Evolutionary conservation across 2,797 vertebrate genomes (phyloP).

Genomic region (Poecile montanus): DNA sequence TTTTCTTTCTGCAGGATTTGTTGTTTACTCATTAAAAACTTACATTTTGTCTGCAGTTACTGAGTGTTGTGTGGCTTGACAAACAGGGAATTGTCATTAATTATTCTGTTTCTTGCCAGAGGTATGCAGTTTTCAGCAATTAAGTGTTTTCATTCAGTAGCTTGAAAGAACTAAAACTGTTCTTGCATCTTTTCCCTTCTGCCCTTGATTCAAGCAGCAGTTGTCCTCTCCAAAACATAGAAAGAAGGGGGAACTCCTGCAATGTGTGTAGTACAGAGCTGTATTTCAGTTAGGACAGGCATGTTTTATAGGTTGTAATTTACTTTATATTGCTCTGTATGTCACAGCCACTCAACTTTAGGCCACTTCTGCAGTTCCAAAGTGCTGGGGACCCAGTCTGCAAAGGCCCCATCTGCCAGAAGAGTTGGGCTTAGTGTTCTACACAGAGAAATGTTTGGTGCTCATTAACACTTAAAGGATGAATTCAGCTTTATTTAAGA

Average conservation of each 20-base stretch:
- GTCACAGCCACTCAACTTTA: background rate
- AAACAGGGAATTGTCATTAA: background rate
- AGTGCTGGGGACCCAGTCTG: background rate
- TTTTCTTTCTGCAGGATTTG: background rate
- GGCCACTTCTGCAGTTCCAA: background rate
- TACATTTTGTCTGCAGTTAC: background rate
- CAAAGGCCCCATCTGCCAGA: background rate
- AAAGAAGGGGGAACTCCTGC: background rate
- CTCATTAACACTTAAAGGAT: background rate
- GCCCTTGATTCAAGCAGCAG: background rate
- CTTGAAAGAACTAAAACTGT: background rate
- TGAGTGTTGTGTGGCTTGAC: background rate
- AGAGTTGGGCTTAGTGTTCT: background rate
- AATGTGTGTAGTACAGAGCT: background rate
- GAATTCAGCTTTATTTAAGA: background rate
- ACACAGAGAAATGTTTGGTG: background rate
- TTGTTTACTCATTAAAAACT: background rate
- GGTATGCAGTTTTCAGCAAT: background rate
- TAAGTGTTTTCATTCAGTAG: background rate
- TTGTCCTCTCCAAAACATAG: background rate
- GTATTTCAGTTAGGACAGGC: background rate
- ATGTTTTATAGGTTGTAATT: background rate
- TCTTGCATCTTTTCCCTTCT: background rate
- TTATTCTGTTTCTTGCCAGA: conserved; percentile 4
- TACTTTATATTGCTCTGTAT: background rate